A percentile compares a stretch with the other conserved stretches of the same genome.
These are phyloP conservation scores for Nesoenas mayeri DNA, from an alignment of 2,113 vertebrate genomes.

Conservation along the genomic window DNA sequence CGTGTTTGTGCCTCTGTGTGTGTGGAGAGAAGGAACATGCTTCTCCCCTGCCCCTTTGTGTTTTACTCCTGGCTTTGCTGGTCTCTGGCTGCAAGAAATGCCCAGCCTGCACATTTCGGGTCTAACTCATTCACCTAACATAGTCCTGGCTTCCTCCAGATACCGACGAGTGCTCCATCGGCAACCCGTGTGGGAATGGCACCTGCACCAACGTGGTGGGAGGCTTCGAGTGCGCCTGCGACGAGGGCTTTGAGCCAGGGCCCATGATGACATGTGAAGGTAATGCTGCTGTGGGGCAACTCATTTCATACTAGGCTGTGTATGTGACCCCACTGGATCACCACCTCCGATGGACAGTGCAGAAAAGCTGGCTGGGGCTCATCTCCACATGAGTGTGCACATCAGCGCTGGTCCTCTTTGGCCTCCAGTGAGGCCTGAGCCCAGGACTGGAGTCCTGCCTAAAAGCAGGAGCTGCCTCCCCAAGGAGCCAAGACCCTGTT, in stretches of 20 bases:
- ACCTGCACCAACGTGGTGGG: constrained; percentile 91
- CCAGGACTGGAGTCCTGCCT: neutral
- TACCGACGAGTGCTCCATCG: constrained; percentile 89
- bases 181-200: constrained; percentile 93
- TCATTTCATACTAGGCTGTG: accelerated
- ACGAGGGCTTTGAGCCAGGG: constrained; percentile 92
- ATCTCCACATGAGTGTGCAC: neutral
- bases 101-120: neutral
- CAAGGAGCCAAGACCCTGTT: neutral
- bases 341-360: neutral
- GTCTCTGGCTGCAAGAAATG: neutral
- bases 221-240: constrained; percentile 90
- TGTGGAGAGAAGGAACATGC: neutral
- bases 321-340: neutral
- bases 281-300: neutral
- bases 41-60: neutral
- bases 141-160: constrained; percentile 69
- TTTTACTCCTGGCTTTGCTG: neutral
- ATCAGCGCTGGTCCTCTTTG: accelerated
- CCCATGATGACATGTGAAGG: constrained; percentile 94
- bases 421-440: neutral
- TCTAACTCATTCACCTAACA: neutral
- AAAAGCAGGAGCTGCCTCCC: neutral
- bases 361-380: neutral
- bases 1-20: accelerated